Conservation (phyloP, 2,888 invertebrate genomes). For the Lepidonotus clava region DNA sequence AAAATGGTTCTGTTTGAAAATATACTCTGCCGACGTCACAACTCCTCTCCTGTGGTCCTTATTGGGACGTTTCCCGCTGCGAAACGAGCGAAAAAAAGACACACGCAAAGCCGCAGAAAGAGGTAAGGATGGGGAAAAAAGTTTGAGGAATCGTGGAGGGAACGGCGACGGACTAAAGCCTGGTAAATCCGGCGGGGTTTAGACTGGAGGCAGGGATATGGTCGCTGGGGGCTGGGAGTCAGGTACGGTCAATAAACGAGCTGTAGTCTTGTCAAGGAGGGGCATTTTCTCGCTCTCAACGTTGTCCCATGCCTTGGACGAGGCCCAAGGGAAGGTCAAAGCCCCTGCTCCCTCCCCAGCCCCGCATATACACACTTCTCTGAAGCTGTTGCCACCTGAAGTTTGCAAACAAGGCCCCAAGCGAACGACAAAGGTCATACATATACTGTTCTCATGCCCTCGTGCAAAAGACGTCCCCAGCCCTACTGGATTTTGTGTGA, state of each 20-base stretch:
- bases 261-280: background rate
- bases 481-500: too few relatives aligned
- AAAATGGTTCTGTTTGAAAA: background rate
- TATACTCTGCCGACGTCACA: background rate
- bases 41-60: background rate
- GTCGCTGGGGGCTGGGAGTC: background rate
- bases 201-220: background rate
- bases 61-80: background rate
- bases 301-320: background rate
- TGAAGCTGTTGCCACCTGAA: background rate
- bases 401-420: conserved; percentile 31
- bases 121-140: background rate
- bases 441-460: too few relatives aligned
- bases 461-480: too few relatives aligned
- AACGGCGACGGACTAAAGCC: background rate
- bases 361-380: too few relatives aligned
- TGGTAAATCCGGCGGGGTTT: background rate
- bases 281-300: background rate
- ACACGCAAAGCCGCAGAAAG: background rate
- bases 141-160: background rate
- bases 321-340: background rate
- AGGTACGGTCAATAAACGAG: background rate
- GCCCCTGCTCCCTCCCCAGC: background rate
- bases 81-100: background rate
- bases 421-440: too few relatives aligned